Percentiles rank a stretch among this genome's conserved stretches.
phyloP scores from a whole-genome alignment of 2,113 vertebrate genomes.

The Tragelaphus strepsiceros region DNA sequence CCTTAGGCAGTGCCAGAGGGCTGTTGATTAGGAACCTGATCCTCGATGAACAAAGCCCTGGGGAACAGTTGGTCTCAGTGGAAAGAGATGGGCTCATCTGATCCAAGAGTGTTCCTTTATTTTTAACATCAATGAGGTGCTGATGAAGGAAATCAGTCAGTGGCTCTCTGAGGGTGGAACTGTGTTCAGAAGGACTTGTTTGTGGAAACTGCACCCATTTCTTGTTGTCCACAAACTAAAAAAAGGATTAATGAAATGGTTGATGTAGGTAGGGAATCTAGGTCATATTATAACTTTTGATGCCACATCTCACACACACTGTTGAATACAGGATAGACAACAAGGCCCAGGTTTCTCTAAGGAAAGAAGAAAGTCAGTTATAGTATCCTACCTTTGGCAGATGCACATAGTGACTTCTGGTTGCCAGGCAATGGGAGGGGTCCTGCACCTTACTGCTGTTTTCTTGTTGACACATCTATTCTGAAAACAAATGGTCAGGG shows the following conservation, averaged over 20 bases:
- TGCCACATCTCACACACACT: background rate
- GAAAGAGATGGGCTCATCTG: background rate
- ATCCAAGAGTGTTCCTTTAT: background rate
- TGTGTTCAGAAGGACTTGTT: background rate
- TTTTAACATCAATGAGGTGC: background rate
- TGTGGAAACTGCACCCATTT: background rate
- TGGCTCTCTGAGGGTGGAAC: background rate
- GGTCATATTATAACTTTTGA: background rate
- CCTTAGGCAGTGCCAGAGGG: background rate
- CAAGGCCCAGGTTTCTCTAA: background rate
- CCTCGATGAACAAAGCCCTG: background rate
- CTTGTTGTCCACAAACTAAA: background rate
- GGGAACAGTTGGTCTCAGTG: background rate
- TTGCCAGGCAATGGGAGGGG: background rate
- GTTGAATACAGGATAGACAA: background rate
- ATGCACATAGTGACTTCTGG: accelerated
- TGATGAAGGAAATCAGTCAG: background rate
- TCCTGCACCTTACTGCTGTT: background rate
- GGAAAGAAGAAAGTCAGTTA: background rate
- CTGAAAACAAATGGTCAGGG: constrained; percentile 39
- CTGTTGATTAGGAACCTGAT: background rate
- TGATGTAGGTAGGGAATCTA: constrained; percentile 5
- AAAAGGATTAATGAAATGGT: background rate
- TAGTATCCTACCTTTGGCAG: background rate
- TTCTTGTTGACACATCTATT: background rate